These are phyloP conservation scores for Panthera leo DNA, from an alignment of 2,113 vertebrate species.

Conservation along the genomic window DNA sequence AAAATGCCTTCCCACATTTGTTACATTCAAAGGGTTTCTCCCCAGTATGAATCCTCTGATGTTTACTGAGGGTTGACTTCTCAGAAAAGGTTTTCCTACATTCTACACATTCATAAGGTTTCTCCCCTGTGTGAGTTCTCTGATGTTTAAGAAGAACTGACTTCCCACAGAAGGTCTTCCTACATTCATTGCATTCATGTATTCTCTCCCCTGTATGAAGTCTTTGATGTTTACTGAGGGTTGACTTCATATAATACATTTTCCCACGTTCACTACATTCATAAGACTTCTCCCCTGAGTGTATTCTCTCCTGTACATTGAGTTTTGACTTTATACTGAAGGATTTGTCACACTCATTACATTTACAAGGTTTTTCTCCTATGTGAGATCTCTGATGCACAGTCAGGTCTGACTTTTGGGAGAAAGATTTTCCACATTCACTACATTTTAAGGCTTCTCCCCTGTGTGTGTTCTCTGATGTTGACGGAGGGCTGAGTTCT, in stretches of 20 bases:
- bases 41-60: background rate
- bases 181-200: constrained; percentile 34
- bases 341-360: constrained; percentile 86
- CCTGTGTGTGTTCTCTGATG: constrained; percentile 63
- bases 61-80: background rate
- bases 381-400: constrained; percentile 87
- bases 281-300: constrained; percentile 69
- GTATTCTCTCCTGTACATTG: constrained; percentile 87
- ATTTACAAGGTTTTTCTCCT: constrained; percentile 86
- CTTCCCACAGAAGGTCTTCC: constrained; percentile 78
- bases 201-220: constrained; percentile 58
- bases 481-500: constrained; percentile 18
- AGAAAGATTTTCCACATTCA: constrained; percentile 87
- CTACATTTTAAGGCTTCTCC: constrained; percentile 86
- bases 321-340: constrained; percentile 89
- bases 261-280: constrained; percentile 70
- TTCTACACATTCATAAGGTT: constrained; percentile 46
- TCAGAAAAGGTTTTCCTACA: constrained; percentile 75
- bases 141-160: constrained; percentile 84
- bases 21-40: background rate
- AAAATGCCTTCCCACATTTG: background rate
- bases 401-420: constrained; percentile 87
- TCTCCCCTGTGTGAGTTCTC: constrained; percentile 78
- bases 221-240: constrained; percentile 83
- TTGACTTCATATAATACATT: constrained; percentile 41